Conservation (phyloP, 2,113 vertebrate species). For the Austrofundulus limnaeus region DNA sequence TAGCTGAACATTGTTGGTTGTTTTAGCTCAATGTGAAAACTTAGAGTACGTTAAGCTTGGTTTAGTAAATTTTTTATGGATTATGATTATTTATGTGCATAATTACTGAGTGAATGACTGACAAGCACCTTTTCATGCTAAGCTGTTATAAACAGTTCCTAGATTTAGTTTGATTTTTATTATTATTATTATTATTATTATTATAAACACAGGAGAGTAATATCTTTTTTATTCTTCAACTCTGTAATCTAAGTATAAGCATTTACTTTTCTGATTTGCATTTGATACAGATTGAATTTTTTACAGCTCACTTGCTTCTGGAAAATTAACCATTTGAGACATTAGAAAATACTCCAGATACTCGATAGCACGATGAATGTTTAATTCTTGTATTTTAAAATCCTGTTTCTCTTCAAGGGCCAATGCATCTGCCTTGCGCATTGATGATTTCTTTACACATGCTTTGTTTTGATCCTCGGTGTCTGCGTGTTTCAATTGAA, state of each 20-base stretch:
- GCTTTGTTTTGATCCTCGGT: constrained; percentile 19
- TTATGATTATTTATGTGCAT: no score
- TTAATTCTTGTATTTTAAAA: constrained; percentile 23
- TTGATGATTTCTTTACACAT: constrained; percentile 20
- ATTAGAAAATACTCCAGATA: constrained; percentile 11
- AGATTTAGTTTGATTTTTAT: neutral
- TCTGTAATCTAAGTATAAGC: neutral
- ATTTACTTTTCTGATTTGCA: constrained; percentile 2
- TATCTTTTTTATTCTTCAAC: neutral
- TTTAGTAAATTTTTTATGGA: no score
- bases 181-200: neutral
- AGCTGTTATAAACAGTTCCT: neutral
- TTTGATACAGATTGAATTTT: constrained; percentile 4
- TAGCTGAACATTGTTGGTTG: no score
- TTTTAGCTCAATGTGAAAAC: no score
- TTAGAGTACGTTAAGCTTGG: no score
- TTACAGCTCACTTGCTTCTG: neutral
- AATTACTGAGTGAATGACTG: no score
- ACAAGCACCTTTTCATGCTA: neutral
- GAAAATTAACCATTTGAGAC: constrained; percentile 19
- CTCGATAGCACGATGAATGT: constrained; percentile 16
- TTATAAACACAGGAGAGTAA: neutral
- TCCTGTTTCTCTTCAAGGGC: constrained; percentile 6
- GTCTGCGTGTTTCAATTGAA: constrained; percentile 33
- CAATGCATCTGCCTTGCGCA: constrained; percentile 9